Conservation (phyloP, 2,888 invertebrate species). For the Leptopilina drosophilae region DNA sequence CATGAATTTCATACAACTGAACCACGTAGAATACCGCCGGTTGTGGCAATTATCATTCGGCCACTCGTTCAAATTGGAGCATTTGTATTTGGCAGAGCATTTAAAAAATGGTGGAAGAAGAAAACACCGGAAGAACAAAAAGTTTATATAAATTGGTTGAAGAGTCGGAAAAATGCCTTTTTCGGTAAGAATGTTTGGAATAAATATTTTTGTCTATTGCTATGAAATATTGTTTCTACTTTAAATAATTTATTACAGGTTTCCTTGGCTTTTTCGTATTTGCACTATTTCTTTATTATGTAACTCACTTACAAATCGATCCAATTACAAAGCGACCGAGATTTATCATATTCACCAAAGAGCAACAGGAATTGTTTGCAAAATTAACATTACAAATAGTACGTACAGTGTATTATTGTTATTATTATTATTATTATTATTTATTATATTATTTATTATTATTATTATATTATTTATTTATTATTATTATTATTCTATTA, state of each 20-base stretch:
- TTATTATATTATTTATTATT: no score
- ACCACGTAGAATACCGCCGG: slow-evolving; percentile 62
- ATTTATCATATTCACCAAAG: slow-evolving; percentile 78
- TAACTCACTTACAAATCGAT: slow-evolving; percentile 77
- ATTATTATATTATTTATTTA: no score
- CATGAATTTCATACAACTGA: slow-evolving; percentile 66
- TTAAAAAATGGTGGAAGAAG: slow-evolving; percentile 77
- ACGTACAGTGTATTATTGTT: not conserved
- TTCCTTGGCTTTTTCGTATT: slow-evolving; percentile 58
- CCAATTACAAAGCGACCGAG: slow-evolving; percentile 78
- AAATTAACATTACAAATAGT: slow-evolving; percentile 71
- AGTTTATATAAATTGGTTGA: slow-evolving; percentile 61
- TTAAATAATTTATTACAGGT: slow-evolving; percentile 56
- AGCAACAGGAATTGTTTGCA: slow-evolving; percentile 75
- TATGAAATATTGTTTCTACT: no score
- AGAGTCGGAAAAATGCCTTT: slow-evolving; percentile 50
- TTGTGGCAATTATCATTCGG: slow-evolving; percentile 66
- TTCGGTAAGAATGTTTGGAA: slow-evolving; percentile 49
- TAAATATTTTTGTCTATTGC: no score
- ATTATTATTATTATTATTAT: no score
- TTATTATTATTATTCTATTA: no score
- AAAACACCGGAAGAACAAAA: slow-evolving; percentile 71
- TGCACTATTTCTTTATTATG: slow-evolving; percentile 65
- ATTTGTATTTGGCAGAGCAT: slow-evolving; percentile 70
- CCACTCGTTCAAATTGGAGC: slow-evolving; percentile 70